These are phyloP conservation scores for Paramormyrops kingsleyae DNA, from an alignment of 2,113 vertebrate genomes.

Conservation along the genomic window DNA sequence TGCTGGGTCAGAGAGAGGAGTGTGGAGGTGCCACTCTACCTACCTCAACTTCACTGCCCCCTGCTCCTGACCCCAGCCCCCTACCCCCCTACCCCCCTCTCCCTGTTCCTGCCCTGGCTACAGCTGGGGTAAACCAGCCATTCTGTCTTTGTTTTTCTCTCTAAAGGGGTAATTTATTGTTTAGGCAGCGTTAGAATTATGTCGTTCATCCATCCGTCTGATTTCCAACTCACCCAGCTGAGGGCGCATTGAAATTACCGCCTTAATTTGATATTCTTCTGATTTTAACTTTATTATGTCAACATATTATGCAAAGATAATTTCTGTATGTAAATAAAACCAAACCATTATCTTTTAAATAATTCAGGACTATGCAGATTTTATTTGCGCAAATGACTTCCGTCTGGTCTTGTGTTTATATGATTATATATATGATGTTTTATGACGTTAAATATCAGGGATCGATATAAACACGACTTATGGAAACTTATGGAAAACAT, in stretches of 20 bases:
- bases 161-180: constrained; percentile 8
- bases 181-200: background rate
- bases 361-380: background rate
- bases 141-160: background rate
- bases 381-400: background rate
- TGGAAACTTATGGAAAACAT: background rate
- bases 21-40: background rate
- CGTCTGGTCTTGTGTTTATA: background rate
- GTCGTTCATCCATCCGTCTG: background rate
- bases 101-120: background rate
- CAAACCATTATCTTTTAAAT: background rate
- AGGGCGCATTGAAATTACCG: background rate
- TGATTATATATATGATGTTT: background rate
- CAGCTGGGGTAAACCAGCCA: background rate
- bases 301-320: constrained; percentile 7
- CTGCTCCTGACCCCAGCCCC: background rate
- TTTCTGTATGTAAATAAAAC: constrained; percentile 3
- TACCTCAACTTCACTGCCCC: background rate
- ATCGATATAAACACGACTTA: background rate
- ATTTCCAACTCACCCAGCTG: background rate
- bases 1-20: background rate
- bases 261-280: constrained; percentile 8
- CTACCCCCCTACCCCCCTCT: background rate
- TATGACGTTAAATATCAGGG: background rate
- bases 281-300: constrained; percentile 2